phyloP scores from a whole-genome alignment of 2,113 vertebrate species.

The Tachysurus vachellii region DNA sequence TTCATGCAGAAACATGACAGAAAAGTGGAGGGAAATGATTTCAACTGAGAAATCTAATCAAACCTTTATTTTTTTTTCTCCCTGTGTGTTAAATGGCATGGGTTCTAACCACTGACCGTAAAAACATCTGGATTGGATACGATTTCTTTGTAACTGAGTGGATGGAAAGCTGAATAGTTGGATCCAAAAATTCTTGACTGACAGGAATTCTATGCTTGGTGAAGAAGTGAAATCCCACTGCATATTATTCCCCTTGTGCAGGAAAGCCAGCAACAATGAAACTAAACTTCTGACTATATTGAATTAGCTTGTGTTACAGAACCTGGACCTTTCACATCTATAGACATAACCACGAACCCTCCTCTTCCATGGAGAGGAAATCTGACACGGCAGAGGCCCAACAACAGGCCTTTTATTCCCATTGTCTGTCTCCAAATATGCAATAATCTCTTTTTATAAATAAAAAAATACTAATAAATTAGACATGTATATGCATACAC shows the following conservation, averaged over 20 bases:
- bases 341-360: background rate
- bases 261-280: background rate
- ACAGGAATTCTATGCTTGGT: background rate
- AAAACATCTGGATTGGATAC: conserved; percentile 26
- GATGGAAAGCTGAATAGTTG: background rate
- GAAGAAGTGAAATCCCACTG: background rate
- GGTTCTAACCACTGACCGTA: background rate
- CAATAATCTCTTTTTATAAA: background rate
- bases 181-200: conserved; percentile 20
- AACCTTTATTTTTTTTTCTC: background rate
- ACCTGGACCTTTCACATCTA: background rate
- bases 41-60: background rate
- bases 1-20: background rate
- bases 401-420: background rate
- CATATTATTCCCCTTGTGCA: background rate
- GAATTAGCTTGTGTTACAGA: background rate
- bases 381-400: background rate
- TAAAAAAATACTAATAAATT: too few relatives aligned
- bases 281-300: background rate
- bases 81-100: background rate
- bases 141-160: background rate
- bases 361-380: background rate
- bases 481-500: background rate
- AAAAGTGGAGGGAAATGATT: background rate
- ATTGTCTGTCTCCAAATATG: background rate